phyloP scores from a whole-genome alignment of 2,888 invertebrate genomes.

The Epinotia ramella region DNA sequence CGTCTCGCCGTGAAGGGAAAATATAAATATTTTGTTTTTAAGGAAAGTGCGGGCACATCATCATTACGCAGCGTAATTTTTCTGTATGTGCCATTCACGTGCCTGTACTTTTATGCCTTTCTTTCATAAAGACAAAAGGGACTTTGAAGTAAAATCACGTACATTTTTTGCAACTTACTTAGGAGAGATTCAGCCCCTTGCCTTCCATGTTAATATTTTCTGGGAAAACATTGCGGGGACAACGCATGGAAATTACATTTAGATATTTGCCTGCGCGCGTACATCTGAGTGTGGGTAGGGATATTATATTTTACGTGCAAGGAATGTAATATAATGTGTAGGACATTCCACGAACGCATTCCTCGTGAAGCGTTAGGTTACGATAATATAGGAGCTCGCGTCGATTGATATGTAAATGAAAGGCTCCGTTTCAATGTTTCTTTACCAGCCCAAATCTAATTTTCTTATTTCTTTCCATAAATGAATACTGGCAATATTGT shows the following conservation, averaged over 20 bases:
- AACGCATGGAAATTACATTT: conserved; percentile 85
- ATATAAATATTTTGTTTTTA: conserved; percentile 78
- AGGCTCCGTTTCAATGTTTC: conserved; percentile 70
- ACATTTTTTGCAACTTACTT: conserved; percentile 86
- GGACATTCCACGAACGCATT: conserved; percentile 62
- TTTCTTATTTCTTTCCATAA: conserved; percentile 62
- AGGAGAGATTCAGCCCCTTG: conserved; percentile 84
- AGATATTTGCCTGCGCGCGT: conserved; percentile 84
- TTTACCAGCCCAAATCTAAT: conserved; percentile 61
- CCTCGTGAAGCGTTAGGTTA: conserved; percentile 50
- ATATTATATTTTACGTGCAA: conserved; percentile 85
- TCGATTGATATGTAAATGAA: conserved; percentile 82
- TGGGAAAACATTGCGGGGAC: conserved; percentile 85
- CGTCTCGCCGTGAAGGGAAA: conserved; percentile 73
- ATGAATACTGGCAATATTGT: conserved; percentile 45
- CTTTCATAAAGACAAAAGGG: conserved; percentile 85
- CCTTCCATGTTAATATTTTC: conserved; percentile 85
- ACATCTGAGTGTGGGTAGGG: conserved; percentile 80
- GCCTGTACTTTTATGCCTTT: conserved; percentile 83
- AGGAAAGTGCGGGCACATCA: conserved; percentile 82
- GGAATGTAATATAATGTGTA: conserved; percentile 84
- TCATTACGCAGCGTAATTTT: conserved; percentile 84
- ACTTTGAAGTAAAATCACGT: conserved; percentile 86
- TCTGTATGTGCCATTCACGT: conserved; percentile 82
- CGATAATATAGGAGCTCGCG: conserved; percentile 67